A percentile compares a stretch with the other conserved stretches of the same genome.
Conservation (phyloP, 2,797 vertebrate genomes). For the Sebastes oblongus region DNA sequence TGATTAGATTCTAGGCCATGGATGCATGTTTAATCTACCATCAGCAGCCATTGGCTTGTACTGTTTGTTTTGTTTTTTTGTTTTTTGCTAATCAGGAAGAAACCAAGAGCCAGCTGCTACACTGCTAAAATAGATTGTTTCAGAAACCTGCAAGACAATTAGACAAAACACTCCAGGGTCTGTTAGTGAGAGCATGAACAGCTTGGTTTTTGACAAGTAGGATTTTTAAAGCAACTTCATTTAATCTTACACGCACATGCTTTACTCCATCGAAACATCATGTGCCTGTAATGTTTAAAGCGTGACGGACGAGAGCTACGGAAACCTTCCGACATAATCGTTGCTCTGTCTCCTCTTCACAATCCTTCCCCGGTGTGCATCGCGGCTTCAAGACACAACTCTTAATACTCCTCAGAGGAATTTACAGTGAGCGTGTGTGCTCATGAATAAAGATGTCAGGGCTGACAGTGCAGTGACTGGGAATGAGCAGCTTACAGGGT, state of each 20-base stretch:
- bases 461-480: slow-evolving; percentile 69
- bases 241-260: slow-evolving; percentile 5
- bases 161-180: slow-evolving; percentile 43
- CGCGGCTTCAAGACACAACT: slow-evolving; percentile 68
- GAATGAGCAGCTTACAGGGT: slow-evolving; percentile 77
- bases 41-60: slow-evolving; percentile 52
- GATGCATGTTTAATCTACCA: slow-evolving; percentile 74
- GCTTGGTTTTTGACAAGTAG: slow-evolving; percentile 29
- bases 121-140: slow-evolving; percentile 48
- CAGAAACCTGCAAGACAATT: slow-evolving; percentile 64
- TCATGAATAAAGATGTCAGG: slow-evolving; percentile 83
- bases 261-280: background rate
- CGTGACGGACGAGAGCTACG: slow-evolving; percentile 28
- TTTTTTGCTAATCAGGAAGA: slow-evolving; percentile 50
- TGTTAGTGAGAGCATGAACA: slow-evolving; percentile 15
- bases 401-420: slow-evolving; percentile 76
- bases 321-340: slow-evolving; percentile 49
- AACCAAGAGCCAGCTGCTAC: slow-evolving; percentile 61
- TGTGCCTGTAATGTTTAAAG: slow-evolving; percentile 45
- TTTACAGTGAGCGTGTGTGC: slow-evolving; percentile 66
- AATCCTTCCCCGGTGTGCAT: slow-evolving; percentile 65
- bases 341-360: slow-evolving; percentile 50
- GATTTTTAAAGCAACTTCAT: slow-evolving; percentile 44
- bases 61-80: background rate
- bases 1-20: slow-evolving; percentile 73